These are phyloP conservation scores for Formica exsecta DNA, from an alignment of 1,140 invertebrate genomes.

Conservation along the genomic window DNA sequence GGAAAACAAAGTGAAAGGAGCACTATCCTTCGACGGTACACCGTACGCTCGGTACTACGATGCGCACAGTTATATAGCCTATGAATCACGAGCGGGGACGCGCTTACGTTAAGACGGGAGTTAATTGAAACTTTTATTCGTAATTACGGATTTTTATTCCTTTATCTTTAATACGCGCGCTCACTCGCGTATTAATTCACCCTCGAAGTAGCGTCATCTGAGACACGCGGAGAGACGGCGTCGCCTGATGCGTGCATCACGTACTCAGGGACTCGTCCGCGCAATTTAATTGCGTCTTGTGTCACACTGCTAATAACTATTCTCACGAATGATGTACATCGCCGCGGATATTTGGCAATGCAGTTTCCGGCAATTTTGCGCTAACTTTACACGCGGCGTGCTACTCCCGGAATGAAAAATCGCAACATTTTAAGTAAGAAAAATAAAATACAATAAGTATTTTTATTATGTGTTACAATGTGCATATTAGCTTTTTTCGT, in stretches of 20 bases:
- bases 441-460: not conserved
- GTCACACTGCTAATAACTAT: constrained; percentile 55
- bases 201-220: constrained; percentile 25
- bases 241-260: constrained; percentile 14
- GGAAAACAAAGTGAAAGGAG: constrained; percentile 78
- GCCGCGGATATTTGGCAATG: constrained; percentile 58
- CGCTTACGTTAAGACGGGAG: constrained; percentile 64
- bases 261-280: not conserved
- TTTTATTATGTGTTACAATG: not conserved
- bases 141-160: constrained; percentile 65
- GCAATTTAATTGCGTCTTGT: constrained; percentile 59
- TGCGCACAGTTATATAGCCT: constrained; percentile 70
- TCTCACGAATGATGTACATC: constrained; percentile 40
- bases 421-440: not conserved
- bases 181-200: constrained; percentile 55
- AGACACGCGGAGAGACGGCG: not conserved
- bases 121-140: constrained; percentile 78
- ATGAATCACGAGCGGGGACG: constrained; percentile 72
- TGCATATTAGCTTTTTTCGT: no score
- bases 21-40: constrained; percentile 68
- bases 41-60: constrained; percentile 32
- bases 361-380: constrained; percentile 48
- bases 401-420: not conserved
- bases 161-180: constrained; percentile 24
- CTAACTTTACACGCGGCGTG: not conserved